These are phyloP conservation scores for Cassiopea andromeda DNA, from an alignment of 30 jellyfish, hydroid and myxozoan species.

Conservation along the genomic window DNA sequence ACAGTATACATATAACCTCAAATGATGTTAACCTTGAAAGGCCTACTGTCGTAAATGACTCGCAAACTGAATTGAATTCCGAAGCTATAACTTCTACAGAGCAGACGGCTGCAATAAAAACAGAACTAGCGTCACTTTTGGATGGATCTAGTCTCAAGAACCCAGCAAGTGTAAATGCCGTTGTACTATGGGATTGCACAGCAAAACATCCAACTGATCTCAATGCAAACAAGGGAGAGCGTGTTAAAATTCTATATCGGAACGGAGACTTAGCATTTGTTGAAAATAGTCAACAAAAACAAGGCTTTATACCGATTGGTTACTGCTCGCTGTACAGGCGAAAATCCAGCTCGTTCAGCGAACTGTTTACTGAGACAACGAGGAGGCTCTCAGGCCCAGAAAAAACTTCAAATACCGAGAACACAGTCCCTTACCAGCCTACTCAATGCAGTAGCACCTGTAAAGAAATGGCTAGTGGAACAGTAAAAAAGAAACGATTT, in stretches of 20 bases:
- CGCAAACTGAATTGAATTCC: not conserved
- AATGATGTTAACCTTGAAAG: not conserved
- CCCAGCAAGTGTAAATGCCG: slow-evolving; percentile 72
- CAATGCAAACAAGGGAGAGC: slow-evolving; percentile 67
- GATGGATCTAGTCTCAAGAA: slow-evolving; percentile 53
- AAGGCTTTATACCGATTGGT: slow-evolving; percentile 69
- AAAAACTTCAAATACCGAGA: not conserved
- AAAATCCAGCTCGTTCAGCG: slow-evolving; percentile 49
- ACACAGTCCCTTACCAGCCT: not conserved
- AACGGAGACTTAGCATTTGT: slow-evolving; percentile 78
- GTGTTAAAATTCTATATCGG: slow-evolving; percentile 46
- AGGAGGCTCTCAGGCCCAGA: slow-evolving; percentile 22
- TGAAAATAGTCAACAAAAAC: slow-evolving; percentile 44
- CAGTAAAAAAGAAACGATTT: slow-evolving; percentile 1
- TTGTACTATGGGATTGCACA: slow-evolving; percentile 55
- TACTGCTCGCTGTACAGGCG: slow-evolving; percentile 57
- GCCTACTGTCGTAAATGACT: not conserved
- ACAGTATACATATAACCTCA: not conserved
- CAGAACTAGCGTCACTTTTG: slow-evolving; percentile 56
- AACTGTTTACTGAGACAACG: slow-evolving; percentile 32
- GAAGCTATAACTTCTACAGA: not conserved
- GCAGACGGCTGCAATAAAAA: slow-evolving; percentile 24
- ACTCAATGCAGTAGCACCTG: not conserved
- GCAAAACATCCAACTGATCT: slow-evolving; percentile 72
- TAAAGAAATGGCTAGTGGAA: not conserved